Evolutionary conservation across 2,113 vertebrate genomes (phyloP).

Genomic region (Bungarus multicinctus): DNA sequence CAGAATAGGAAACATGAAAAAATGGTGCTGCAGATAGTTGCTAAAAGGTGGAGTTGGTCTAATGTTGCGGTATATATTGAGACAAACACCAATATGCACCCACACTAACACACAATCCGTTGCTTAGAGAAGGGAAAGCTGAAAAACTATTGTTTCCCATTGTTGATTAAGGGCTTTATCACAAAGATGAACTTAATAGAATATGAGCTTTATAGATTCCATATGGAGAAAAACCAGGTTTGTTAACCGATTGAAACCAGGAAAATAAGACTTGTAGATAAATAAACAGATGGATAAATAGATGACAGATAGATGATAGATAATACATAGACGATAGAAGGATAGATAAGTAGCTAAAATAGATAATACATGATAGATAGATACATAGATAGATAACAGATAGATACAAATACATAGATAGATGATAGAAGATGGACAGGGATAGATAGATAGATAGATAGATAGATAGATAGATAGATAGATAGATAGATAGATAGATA

Average conservation of each 20-base stretch:
- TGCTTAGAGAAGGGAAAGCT: constrained; percentile 15
- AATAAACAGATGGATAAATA: too few relatives aligned
- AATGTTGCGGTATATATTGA: background rate
- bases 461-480: too few relatives aligned
- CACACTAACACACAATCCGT: constrained; percentile 5
- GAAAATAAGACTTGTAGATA: background rate
- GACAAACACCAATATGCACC: background rate
- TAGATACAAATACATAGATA: too few relatives aligned
- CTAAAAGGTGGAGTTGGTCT: constrained; percentile 22
- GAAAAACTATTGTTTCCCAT: constrained; percentile 6
- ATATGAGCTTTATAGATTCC: background rate
- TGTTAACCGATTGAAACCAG: background rate
- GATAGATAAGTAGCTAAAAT: too few relatives aligned
- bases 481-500: too few relatives aligned
- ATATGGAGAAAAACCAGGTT: background rate
- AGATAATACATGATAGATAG: too few relatives aligned
- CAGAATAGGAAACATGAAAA: constrained; percentile 43
- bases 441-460: too few relatives aligned
- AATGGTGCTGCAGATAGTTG: constrained; percentile 33
- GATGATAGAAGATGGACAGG: too few relatives aligned
- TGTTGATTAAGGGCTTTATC: background rate
- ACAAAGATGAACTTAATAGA: background rate
- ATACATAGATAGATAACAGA: too few relatives aligned
- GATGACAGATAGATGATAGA: too few relatives aligned
- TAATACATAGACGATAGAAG: too few relatives aligned